A percentile compares a stretch with the other conserved stretches of the same genome.
phyloP scores from a whole-genome alignment of 2,797 vertebrate genomes.

The Danio tinwini region DNA sequence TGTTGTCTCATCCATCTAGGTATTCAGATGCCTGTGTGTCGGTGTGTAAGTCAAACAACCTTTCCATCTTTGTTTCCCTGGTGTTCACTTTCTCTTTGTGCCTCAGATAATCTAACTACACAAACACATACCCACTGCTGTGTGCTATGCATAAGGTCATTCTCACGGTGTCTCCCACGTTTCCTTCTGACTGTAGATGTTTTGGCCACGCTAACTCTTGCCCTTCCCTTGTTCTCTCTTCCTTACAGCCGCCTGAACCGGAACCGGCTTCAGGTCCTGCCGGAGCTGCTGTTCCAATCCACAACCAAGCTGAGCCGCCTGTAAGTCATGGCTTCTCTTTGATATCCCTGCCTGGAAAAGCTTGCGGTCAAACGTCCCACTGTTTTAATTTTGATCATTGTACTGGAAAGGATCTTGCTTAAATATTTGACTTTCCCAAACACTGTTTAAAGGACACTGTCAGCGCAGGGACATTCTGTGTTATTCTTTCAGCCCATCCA shows the following conservation, averaged over 20 bases:
- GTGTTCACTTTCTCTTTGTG: conserved; percentile 45
- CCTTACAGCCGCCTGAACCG: conserved; percentile 91
- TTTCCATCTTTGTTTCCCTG: conserved; percentile 37
- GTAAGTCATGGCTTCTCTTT: conserved; percentile 82
- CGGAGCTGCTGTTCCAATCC: conserved; percentile 96
- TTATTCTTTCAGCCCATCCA: conserved; percentile 51
- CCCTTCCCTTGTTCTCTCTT: conserved; percentile 47
- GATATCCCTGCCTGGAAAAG: conserved; percentile 50
- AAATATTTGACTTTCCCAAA: conserved; percentile 62
- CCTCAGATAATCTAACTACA: conserved; percentile 37
- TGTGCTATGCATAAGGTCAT: conserved; percentile 26
- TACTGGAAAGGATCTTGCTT: conserved; percentile 56
- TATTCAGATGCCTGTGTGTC: conserved; percentile 49
- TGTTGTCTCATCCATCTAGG: conserved; percentile 66
- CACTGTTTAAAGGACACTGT: conserved; percentile 56
- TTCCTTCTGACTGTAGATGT: conserved; percentile 43
- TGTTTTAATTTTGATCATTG: conserved; percentile 63
- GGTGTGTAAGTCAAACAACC: conserved; percentile 47
- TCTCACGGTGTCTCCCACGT: conserved; percentile 38
- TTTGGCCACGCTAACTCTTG: conserved; percentile 53
- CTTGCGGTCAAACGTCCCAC: conserved; percentile 48
- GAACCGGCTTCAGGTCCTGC: conserved; percentile 95
- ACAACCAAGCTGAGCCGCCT: conserved; percentile 94
- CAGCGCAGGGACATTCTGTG: conserved; percentile 49
- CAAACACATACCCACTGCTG: conserved; percentile 39